A percentile compares a stretch with the other conserved stretches of the same genome.
Evolutionary conservation across 2,888 invertebrate species (phyloP).

Genomic region (Morpho helenor): DNA sequence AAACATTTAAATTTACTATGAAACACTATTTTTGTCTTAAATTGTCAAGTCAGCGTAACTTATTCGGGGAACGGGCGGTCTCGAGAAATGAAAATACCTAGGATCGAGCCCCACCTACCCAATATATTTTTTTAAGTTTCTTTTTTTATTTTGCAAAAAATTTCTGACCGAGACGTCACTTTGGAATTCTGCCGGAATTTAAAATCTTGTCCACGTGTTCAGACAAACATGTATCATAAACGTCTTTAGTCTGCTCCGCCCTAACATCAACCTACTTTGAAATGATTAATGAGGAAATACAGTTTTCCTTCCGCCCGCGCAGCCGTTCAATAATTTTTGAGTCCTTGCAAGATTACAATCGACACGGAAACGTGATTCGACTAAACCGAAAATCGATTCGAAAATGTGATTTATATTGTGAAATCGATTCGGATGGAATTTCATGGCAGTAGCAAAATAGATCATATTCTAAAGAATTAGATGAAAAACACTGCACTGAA

Average conservation of each 20-base stretch:
- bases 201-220: no score
- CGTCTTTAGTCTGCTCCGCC: neutral
- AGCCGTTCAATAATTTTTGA: conserved; percentile 13
- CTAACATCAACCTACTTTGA: neutral
- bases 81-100: no score
- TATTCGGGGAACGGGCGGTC: no score
- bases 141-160: no score
- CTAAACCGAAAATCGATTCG: conserved; percentile 17
- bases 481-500: no score
- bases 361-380: conserved; percentile 20
- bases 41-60: no score
- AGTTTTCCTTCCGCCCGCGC: conserved; percentile 10
- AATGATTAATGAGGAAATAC: conserved; percentile 17
- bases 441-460: neutral
- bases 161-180: no score
- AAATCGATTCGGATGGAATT: conserved; percentile 9
- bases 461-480: neutral
- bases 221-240: neutral
- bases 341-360: conserved; percentile 23
- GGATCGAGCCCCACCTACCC: no score
- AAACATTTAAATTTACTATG: no score
- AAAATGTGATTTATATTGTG: conserved; percentile 15
- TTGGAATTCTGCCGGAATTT: no score
- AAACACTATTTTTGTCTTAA: no score
- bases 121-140: no score